Evolutionary conservation across 2,888 invertebrate genomes (phyloP).

Genomic region (Athripsodes cinereus): DNA sequence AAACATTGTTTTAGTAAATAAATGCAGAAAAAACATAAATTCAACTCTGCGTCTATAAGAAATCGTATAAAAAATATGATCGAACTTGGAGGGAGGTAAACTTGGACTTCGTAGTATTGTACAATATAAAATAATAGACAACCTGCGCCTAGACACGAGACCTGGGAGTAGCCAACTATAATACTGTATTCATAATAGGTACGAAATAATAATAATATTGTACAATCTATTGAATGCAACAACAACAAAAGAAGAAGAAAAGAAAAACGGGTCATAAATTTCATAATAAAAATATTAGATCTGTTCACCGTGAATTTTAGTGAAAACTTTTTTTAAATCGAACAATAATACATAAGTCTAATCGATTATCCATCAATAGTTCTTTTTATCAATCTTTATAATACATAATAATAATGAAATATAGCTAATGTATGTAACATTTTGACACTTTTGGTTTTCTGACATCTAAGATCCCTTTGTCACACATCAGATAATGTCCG

Average conservation of each 20-base stretch:
- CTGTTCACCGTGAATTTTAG: constrained; percentile 17
- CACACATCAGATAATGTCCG: not conserved
- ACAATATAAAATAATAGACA: not conserved
- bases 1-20: too few relatives aligned
- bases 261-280: constrained; percentile 22
- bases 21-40: not conserved
- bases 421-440: constrained; percentile 25
- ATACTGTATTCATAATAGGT: too few relatives aligned
- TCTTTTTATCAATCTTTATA: constrained; percentile 17
- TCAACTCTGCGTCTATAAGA: not conserved
- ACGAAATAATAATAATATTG: not conserved
- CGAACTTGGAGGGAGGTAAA: not conserved
- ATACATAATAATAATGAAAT: constrained; percentile 13
- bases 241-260: constrained; percentile 12
- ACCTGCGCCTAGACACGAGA: constrained; percentile 18
- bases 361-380: constrained; percentile 22
- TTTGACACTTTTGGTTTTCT: constrained; percentile 26
- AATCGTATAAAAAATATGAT: not conserved
- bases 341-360: constrained; percentile 13
- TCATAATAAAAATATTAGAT: too few relatives aligned
- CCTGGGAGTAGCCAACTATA: not conserved
- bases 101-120: not conserved
- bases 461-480: constrained; percentile 13
- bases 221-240: constrained; percentile 22
- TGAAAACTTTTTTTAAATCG: not conserved